Conservation (phyloP, 2,888 invertebrate genomes). For the Anorthoa munda region DNA sequence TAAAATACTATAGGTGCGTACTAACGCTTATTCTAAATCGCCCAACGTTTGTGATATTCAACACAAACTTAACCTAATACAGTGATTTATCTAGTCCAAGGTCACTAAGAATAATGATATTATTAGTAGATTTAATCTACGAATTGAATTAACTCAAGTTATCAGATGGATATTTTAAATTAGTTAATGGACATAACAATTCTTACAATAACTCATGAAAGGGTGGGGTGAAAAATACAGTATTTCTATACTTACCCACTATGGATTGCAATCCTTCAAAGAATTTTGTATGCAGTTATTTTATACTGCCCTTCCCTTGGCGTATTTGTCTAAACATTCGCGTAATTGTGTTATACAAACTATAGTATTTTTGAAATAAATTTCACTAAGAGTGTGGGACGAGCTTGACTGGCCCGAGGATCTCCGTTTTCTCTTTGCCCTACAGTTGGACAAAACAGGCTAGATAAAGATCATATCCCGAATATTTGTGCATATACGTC, state of each 20-base stretch:
- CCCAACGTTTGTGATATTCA: conserved; percentile 65
- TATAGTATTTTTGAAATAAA: neutral
- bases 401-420: no score
- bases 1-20: conserved; percentile 66
- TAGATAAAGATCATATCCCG: no score
- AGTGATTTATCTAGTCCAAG: conserved; percentile 78
- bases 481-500: conserved; percentile 7
- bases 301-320: neutral
- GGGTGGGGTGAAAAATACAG: conserved; percentile 77
- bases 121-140: conserved; percentile 88
- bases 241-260: conserved; percentile 81
- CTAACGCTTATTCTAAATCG: conserved; percentile 68
- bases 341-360: neutral
- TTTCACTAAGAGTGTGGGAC: neutral
- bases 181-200: conserved; percentile 76
- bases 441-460: no score
- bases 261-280: conserved; percentile 66
- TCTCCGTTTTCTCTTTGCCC: no score
- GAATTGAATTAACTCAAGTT: conserved; percentile 66
- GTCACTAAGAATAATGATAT: conserved; percentile 77
- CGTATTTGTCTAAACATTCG: conserved; percentile 7
- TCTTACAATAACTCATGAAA: conserved; percentile 78
- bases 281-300: conserved; percentile 7
- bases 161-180: conserved; percentile 74
- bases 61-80: conserved; percentile 78